Conservation (phyloP, 2,888 invertebrate genomes). For the Hemaris fuciformis region DNA sequence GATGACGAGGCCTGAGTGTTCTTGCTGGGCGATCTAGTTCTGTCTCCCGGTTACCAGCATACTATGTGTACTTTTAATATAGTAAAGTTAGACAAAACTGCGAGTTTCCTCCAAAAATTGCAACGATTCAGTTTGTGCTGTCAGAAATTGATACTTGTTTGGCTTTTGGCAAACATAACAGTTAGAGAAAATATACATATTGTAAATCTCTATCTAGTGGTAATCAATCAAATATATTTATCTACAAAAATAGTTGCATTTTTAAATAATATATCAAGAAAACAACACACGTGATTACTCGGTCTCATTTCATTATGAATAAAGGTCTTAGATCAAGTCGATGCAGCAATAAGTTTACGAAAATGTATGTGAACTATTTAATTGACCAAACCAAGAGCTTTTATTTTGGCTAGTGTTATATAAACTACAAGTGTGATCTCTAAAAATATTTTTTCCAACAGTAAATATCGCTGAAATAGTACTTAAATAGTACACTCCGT, state of each 20-base stretch:
- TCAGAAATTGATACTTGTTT: constrained; percentile 56
- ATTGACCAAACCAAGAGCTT: constrained; percentile 53
- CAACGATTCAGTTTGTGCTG: constrained; percentile 59
- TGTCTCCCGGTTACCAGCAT: background rate
- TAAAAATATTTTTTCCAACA: constrained; percentile 75
- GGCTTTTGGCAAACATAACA: constrained; percentile 69
- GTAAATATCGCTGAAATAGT: constrained; percentile 60
- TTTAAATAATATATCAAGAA: constrained; percentile 58
- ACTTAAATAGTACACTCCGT: constrained; percentile 31
- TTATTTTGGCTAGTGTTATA: constrained; percentile 44
- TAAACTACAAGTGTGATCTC: constrained; percentile 66
- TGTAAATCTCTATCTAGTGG: constrained; percentile 75
- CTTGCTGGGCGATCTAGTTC: constrained; percentile 16
- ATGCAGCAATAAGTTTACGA: constrained; percentile 47
- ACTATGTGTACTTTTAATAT: constrained; percentile 2
- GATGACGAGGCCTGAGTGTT: constrained; percentile 36
- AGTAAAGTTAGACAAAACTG: constrained; percentile 31
- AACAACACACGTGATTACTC: constrained; percentile 48
- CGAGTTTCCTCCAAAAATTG: constrained; percentile 38
- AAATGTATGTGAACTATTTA: constrained; percentile 47
- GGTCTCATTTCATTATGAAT: constrained; percentile 17
- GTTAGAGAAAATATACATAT: constrained; percentile 71
- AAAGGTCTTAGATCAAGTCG: constrained; percentile 33
- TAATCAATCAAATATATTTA: constrained; percentile 74
- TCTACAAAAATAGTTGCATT: constrained; percentile 81